A percentile compares a stretch with the other conserved stretches of the same genome.
Evolutionary conservation across 2,888 invertebrate genomes (phyloP).

Genomic region (Rhopalosiphum nymphaeae): DNA sequence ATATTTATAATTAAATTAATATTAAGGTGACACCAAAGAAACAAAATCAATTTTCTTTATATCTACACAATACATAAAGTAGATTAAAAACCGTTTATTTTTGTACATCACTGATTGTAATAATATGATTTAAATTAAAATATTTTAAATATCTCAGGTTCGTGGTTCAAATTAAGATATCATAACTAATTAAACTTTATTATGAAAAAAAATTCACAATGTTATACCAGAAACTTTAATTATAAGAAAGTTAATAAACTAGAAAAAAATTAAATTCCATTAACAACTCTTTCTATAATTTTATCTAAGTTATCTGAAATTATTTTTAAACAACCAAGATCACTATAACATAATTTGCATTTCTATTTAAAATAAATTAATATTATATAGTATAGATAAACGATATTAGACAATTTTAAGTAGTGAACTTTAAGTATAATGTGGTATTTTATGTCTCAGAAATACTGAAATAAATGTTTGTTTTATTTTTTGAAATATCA

Average conservation of each 20-base stretch:
- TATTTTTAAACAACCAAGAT: background rate
- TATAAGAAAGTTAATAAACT: background rate
- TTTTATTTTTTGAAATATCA: background rate
- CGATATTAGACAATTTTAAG: background rate
- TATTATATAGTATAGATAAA: background rate
- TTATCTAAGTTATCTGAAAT: background rate
- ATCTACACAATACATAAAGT: background rate
- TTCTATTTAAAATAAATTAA: background rate
- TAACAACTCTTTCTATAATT: background rate
- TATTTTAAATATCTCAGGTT: background rate
- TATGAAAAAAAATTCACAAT: background rate
- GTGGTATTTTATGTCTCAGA: background rate
- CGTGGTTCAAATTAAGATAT: background rate
- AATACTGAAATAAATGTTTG: background rate
- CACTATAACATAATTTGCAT: background rate
- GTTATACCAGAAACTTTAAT: background rate
- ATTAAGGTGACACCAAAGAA: background rate
- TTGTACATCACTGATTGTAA: background rate
- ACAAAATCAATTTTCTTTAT: background rate
- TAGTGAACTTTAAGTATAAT: background rate
- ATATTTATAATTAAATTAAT: background rate
- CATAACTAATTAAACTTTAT: background rate
- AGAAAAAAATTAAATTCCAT: background rate
- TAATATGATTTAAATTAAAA: background rate
- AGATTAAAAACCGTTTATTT: background rate